These are phyloP conservation scores for Graphium colonna DNA, from an alignment of 2,888 invertebrate species.

Conservation along the genomic window DNA sequence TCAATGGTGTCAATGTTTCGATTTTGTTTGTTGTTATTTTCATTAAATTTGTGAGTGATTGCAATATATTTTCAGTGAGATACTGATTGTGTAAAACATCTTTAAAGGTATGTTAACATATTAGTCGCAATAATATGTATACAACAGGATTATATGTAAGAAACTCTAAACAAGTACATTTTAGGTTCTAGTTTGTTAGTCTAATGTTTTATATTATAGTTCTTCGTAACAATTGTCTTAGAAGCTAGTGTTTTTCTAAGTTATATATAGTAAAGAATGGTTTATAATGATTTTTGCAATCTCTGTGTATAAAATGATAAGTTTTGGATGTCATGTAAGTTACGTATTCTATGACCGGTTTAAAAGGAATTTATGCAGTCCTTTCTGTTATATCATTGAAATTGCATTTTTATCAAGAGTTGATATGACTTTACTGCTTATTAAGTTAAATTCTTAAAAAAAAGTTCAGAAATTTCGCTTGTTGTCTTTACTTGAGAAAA, in stretches of 20 bases:
- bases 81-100: background rate
- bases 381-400: background rate
- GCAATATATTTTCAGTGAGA: constrained; percentile 10
- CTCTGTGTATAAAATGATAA: background rate
- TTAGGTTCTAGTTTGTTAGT: background rate
- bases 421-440: background rate
- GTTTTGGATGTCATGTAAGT: background rate
- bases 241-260: background rate
- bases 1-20: constrained; percentile 48
- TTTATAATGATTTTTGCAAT: no score
- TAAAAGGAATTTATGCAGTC: constrained; percentile 4
- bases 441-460: background rate
- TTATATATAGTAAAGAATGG: background rate
- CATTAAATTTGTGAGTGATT: constrained; percentile 27
- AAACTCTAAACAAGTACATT: background rate
- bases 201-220: constrained; percentile 11
- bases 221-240: background rate
- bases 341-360: constrained; percentile 10
- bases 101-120: constrained; percentile 10
- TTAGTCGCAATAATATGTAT: background rate
- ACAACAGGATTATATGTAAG: background rate
- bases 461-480: background rate
- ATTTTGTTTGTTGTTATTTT: constrained; percentile 39
- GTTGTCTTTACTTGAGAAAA: background rate
- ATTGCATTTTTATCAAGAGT: background rate